Base-by-base conservation (phyloP, 2,113 vertebrate genomes). In the Salminus brasiliensis region DNA sequence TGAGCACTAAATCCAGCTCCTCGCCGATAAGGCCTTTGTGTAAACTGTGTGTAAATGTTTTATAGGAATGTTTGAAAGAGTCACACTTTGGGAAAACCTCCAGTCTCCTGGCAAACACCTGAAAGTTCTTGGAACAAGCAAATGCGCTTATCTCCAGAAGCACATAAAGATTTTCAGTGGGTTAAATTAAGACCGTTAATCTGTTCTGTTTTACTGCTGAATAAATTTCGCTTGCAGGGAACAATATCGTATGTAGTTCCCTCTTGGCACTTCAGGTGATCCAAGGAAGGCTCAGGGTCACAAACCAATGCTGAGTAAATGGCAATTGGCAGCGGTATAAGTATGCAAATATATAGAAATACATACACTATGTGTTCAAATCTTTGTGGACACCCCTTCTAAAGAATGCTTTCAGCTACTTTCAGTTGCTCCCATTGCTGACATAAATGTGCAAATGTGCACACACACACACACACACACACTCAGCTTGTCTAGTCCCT, bases 31-130 rank as follows among this genome's bases (percentile, higher is more conserved):
- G 10, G 11, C 25, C 30, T 60, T n/a, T n/a, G n/a, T 60, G 30
- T 16, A 60, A 10, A 0, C 4, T 9, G 25, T 60, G 30, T 30
- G 30, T 63, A 36, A 34, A 18, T 63, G 60, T 30, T 16, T 62
- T 62, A 62, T 62, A 62, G 13, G 59, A 16, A 16, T 16, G 59
- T 32, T 34, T 32, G 18, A 63, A 18, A 34, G 30, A 8, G 60
- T 63, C 60, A 63, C 32, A 36, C 60, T 8, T 21, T 34, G 60
- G 60, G 60, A 34, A 63, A 63, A 63, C 30, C 60, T 63, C 30
- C 30, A 63, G 1, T 63, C 15, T 34, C 16, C 15, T 12, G 13
- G 29, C 32, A 32, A 36, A 21, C 8, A 2, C 30, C 32, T 63
- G 18, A 10, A 34, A 34, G 60, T 63, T 7, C 3, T 15, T 63